Evolutionary conservation across 2,797 vertebrate species (phyloP), one percentile per base, ranked within the genome.

Genomic region (Iguana delicatissima): DNA sequence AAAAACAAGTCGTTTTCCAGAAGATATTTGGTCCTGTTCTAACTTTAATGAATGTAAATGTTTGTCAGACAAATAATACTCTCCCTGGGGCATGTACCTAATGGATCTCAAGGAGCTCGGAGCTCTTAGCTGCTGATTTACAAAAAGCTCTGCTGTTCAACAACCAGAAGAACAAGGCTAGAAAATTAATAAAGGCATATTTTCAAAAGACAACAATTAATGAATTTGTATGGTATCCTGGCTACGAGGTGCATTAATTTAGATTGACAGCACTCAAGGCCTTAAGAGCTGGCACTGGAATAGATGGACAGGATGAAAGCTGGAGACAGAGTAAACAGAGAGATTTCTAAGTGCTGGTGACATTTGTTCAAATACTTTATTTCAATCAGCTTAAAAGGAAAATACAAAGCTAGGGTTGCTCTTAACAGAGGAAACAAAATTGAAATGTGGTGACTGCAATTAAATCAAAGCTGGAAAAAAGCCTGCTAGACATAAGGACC

Each of bases 291-390:
- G 86, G 80, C 69, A 35, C 93, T 86, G 92, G 87, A 82, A 69
- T 90, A 93, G 92, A 76, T 80, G 90, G 93, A 93, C 92, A 91
- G 93, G 92, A 91, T 80, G 90, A 91, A 95, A 96, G 92, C 93
- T 93, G 91, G 86, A 84, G 72, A 94, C 35, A 72, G 90, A 92
- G 94, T 87, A 96, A 96, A 96, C 92, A 95, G 90, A 93, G 83
- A 95, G 94, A 93, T 95, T 94, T 96, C 95, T 96, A 95, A 96
- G 94, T 95, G 94, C 95, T 90, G 89, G 74, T 95, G 95, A 96
- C 94, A 95, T 96, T 96, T 95, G 93, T 95, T 95, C 95, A 94
- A 95, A 96, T 96, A 93, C 94, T 96, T 95, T 95, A 94, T 96
- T 96, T 96, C 95, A 95, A 95, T 96, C 95, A 93, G 89, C 93